Base-by-base conservation (phyloP, 2,888 invertebrate species). In the Amphimallon solstitiale region DNA sequence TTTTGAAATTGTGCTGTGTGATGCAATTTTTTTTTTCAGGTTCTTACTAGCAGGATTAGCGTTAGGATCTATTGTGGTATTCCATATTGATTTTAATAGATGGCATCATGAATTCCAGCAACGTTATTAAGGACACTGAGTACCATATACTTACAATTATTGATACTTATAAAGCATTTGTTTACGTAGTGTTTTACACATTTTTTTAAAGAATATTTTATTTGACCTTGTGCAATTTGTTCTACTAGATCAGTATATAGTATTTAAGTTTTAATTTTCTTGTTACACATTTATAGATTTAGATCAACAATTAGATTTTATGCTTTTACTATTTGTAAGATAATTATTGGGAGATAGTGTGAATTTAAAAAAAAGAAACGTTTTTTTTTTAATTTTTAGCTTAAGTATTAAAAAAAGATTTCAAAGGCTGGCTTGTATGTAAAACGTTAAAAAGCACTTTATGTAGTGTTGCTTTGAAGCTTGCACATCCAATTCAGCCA, bases 61-160 rank as follows among this genome's bases (percentile, higher is more conserved):
- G 65, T 95, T 98, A 74, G 99, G 99, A 61, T 97, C 98, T 61
- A 92, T 99, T 74, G 95, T 99, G 69, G 97, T 99, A 77, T 98
- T 98, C 86, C 98, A 99, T 86, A 97, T 99, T 82, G 98, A 99
- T 85, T 99, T 99, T 87, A 99, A 99, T 85, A 88, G 95, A 80
- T 96, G 96, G 96, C 96, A 96, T 84, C 95, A 96, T 82, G 95
- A 96, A 84, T 96, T 95, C 84, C 95, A 96, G 80, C 95, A 95
- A 83, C 90, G 95, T 77, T 95, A 95, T 86, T 95, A 76, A 70
- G 65, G 21, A 63, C 15, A n/a, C 38, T 6, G 43, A 34, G 38
- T 21, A 45, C 43, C 51, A 37, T 52, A 56, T 59, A 59, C 63
- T 43, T 14, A 15, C 43, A 43, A 59, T 62, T 51, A 40, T 37